Percentiles rank a stretch among this genome's conserved stretches.
These are phyloP conservation scores for Homarus americanus DNA, from an alignment of 1,140 invertebrate genomes.

Conservation along the genomic window DNA sequence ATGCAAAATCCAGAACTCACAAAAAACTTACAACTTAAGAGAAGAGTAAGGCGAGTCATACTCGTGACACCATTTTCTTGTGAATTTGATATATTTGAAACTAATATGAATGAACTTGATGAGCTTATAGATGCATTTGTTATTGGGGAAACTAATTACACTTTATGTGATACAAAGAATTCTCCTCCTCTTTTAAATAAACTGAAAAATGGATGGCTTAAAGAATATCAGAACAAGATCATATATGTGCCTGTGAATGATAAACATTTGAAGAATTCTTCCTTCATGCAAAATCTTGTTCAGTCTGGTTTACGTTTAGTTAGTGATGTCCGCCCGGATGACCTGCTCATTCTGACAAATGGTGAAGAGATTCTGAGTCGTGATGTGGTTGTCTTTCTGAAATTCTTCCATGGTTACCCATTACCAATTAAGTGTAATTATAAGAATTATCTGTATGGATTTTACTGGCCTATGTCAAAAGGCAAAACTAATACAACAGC, in stretches of 20 bases:
- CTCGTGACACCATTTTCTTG: slow-evolving; percentile 38
- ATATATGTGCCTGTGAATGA: slow-evolving; percentile 59
- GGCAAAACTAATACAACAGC: not conserved
- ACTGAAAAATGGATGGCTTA: slow-evolving; percentile 57
- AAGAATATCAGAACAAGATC: slow-evolving; percentile 50
- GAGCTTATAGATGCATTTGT: slow-evolving; percentile 59
- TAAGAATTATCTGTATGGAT: slow-evolving; percentile 45
- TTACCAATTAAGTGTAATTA: slow-evolving; percentile 56
- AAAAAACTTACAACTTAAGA: slow-evolving; percentile 52
- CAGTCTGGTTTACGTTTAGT: slow-evolving; percentile 48
- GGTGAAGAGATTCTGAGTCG: slow-evolving; percentile 56
- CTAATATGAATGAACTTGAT: slow-evolving; percentile 47
- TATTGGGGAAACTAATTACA: slow-evolving; percentile 48
- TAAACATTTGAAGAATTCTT: slow-evolving; percentile 23
- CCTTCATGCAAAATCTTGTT: slow-evolving; percentile 49
- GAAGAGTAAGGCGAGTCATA: slow-evolving; percentile 45
- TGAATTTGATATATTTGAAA: slow-evolving; percentile 64
- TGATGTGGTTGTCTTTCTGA: slow-evolving; percentile 58
- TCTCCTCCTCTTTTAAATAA: slow-evolving; percentile 37
- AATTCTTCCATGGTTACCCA: slow-evolving; percentile 60
- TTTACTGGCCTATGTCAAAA: slow-evolving; percentile 36
- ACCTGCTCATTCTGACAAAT: slow-evolving; percentile 47
- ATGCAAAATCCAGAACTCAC: slow-evolving; percentile 44
- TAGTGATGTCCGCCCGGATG: slow-evolving; percentile 65
- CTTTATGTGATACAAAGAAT: not conserved